Evolutionary conservation across 1,140 invertebrate species (phyloP), one percentile per base, ranked within the genome.

Genomic region (Eriosoma lanigerum): DNA sequence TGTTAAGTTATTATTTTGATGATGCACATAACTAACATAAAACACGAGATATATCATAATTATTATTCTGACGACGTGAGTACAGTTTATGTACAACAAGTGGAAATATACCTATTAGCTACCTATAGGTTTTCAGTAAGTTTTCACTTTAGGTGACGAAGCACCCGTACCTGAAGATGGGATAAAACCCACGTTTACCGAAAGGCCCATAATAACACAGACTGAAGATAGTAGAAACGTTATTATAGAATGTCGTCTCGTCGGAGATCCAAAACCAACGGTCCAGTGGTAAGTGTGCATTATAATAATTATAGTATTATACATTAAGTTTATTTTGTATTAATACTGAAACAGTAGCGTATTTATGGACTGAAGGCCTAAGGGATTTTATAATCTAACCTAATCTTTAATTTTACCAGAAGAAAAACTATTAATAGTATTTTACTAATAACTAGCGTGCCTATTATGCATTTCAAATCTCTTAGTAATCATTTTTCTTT

Each of bases 141-240:
- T 82, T 80, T 82, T 72, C 80, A 81, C 81, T 81, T 83, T 80
- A 95, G 94, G 94, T 93, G 94, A 96, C 88, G 94, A 96, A 88
- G 93, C 93, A 84, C 92, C 93, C 78, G 91, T 94, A 83, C 94
- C 94, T 81, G 92, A 93, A 83, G 93, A 95, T 86, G 95, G 93
- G 85, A 93, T 94, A 85, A 95, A 94, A 87, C 96, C 96, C 73
- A 96, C 94, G 81, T 98, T 99, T 89, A 97, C 95, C 83, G 95
- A 97, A 89, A 91, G 96, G 88, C 96, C 96, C 32, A 89, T 95
- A 84, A 98, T 98, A 86, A 91, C 94, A 87, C 96, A 98, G 89
- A 93, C 93, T 82, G 95, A 97, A 83, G 94, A 96, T 88, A 94
- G 94, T 84, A 91, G 90, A 84, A 95, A 93, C 86, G 95, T 98